Base-by-base conservation (phyloP, 2,113 vertebrate species). In the Cnemophilus loriae region DNA sequence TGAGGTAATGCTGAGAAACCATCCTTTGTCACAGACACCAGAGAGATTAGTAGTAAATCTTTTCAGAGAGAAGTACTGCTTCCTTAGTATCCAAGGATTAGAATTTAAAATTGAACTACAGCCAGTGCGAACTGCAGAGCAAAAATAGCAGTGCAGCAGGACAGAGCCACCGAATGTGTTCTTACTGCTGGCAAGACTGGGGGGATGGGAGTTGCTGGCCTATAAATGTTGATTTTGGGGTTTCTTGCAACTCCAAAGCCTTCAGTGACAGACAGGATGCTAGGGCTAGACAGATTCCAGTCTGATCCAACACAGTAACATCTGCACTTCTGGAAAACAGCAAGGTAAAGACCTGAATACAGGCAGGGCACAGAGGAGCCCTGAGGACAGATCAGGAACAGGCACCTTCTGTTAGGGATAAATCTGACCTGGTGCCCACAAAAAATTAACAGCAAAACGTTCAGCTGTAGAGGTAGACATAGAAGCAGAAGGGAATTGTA, bases 41-140 rank as follows among this genome's bases (percentile, higher is more conserved):
- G 67, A 74, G 64, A 93, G 89, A 92, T 90, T 80, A 90, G 86
- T 41, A 86, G 79, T 84, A 93, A 93, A 94, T 92, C 75, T 92
- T 94, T 86, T 85, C 85, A 69, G 89, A 89, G 83, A 93, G 77
- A 88, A 46, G 75, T 86, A 55, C 89, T 35, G 80, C 46, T 59
- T 77, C 83, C 69, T 85, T 41, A 50, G 82, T 32, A 77, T 49
- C 91, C 30, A 28, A 59, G 75, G 57, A 75, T 90, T 79, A 79
- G 78, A 76, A 85, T 35, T 79, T 24, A 56, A 68, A 85, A 69
- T 32, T 47, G 53, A 94, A 44, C 82, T 32, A 44, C 26, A 76
- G 87, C 56, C 70, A 85, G 74, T 5, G 52, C 0, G 1, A 85
- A 44, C 41, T 69, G 73, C 77, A 79, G 59, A 50, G 35, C 50